These are phyloP conservation scores for Urocyon cinereoargenteus DNA, from an alignment of 2,797 vertebrate genomes.

Conservation along the genomic window DNA sequence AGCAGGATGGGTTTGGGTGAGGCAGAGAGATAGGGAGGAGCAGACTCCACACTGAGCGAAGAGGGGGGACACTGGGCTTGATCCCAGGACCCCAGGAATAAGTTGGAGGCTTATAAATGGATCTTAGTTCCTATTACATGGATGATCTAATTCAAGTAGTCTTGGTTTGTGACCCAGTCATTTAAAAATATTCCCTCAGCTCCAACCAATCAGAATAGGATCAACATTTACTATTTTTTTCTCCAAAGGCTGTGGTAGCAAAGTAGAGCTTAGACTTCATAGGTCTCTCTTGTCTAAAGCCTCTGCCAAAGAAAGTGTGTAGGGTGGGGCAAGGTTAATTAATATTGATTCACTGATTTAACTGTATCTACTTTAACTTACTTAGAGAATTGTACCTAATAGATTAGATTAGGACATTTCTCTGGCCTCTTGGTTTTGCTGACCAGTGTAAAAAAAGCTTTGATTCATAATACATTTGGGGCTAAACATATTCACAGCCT, in stretches of 20 bases:
- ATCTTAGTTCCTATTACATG: neutral
- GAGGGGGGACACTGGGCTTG: neutral
- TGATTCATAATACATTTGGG: slow-evolving; percentile 56
- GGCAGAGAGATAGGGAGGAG: neutral
- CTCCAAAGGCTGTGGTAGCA: neutral
- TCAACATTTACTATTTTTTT: neutral
- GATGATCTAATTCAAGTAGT: neutral
- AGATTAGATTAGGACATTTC: slow-evolving; percentile 47
- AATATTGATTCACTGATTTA: slow-evolving; percentile 33
- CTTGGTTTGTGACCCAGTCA: neutral
- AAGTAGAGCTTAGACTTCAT: neutral
- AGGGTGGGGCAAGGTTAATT: neutral
- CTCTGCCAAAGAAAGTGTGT: neutral
- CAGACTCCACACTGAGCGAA: neutral
- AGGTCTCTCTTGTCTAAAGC: neutral
- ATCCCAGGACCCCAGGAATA: neutral
- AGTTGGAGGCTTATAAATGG: neutral
- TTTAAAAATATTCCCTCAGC: neutral
- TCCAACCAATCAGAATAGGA: neutral
- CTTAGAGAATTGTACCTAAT: slow-evolving; percentile 5
- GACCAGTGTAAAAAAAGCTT: slow-evolving; percentile 50
- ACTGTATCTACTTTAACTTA: slow-evolving; percentile 6
- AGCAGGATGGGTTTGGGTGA: no score
- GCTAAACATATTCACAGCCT: slow-evolving; percentile 19
- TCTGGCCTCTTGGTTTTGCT: slow-evolving; percentile 52